These are phyloP conservation scores for Fabriciana adippe DNA, from an alignment of 2,888 invertebrate genomes.

Conservation along the genomic window DNA sequence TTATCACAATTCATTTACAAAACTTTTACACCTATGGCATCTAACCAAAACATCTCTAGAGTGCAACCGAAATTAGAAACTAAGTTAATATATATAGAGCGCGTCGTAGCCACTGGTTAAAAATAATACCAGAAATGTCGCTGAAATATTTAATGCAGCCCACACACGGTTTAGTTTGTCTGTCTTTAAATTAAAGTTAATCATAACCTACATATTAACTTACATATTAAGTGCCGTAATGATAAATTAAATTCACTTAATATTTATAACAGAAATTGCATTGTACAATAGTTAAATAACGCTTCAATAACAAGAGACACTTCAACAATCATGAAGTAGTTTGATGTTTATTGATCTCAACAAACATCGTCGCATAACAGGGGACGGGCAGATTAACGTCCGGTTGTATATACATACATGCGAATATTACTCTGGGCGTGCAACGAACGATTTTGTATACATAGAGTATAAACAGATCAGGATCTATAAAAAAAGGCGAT, in stretches of 20 bases:
- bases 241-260: too few relatives aligned
- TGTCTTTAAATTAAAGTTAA: neutral
- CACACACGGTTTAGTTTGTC: slow-evolving; percentile 18
- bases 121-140: slow-evolving; percentile 34
- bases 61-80: slow-evolving; percentile 27
- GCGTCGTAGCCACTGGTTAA: slow-evolving; percentile 24
- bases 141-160: slow-evolving; percentile 26
- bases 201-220: neutral
- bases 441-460: too few relatives aligned
- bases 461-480: too few relatives aligned
- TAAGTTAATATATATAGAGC: slow-evolving; percentile 28
- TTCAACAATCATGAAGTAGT: slow-evolving; percentile 3
- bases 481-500: too few relatives aligned
- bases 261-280: too few relatives aligned
- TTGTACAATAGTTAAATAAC: neutral
- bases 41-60: slow-evolving; percentile 26
- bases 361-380: slow-evolving; percentile 39
- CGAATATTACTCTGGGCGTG: neutral
- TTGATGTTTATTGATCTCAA: slow-evolving; percentile 35
- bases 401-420: slow-evolving; percentile 27
- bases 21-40: slow-evolving; percentile 22
- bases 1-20: slow-evolving; percentile 27
- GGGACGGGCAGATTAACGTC: slow-evolving; percentile 42
- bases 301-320: neutral
- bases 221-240: too few relatives aligned